A percentile compares a stretch with the other conserved stretches of the same genome.
Evolutionary conservation across 2,113 vertebrate species (phyloP).

Genomic region (Clarias macrocephalus): DNA sequence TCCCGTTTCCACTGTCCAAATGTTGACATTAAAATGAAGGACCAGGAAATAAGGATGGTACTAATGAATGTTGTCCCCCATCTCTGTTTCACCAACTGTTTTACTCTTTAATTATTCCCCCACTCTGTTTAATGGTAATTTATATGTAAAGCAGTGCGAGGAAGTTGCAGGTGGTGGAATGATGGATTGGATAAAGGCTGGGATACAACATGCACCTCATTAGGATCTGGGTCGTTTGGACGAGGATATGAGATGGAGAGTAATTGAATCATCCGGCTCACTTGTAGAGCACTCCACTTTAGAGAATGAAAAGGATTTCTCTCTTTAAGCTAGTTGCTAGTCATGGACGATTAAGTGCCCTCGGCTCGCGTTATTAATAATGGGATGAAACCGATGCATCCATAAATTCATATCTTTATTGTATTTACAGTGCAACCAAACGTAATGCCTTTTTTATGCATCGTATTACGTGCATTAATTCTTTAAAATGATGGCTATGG

Average conservation of each 20-base stretch:
- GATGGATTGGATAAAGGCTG: conserved; percentile 58
- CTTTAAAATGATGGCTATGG: not conserved
- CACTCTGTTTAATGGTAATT: conserved; percentile 44
- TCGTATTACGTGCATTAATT: not conserved
- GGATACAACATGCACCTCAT: conserved; percentile 60
- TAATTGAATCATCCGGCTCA: conserved; percentile 62
- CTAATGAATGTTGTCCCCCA: conserved; percentile 22
- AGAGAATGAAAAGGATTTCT: conserved; percentile 21
- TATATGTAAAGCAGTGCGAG: conserved; percentile 57
- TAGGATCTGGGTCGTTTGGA: conserved; percentile 59
- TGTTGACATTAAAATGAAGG: conserved; percentile 33
- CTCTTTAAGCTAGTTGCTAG: conserved; percentile 35
- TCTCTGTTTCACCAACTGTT: not conserved
- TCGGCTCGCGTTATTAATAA: not conserved
- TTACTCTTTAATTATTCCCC: conserved; percentile 14
- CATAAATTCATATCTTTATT: not conserved
- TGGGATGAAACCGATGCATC: not conserved
- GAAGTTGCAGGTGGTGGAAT: conserved; percentile 48
- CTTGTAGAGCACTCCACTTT: conserved; percentile 27
- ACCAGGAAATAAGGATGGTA: conserved; percentile 44
- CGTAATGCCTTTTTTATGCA: not conserved
- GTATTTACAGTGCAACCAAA: no score
- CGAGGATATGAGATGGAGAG: conserved; percentile 54
- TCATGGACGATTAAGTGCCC: conserved; percentile 16
- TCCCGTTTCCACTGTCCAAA: conserved; percentile 34